Conservation (phyloP, 1,140 invertebrate species). For the Lepidostoma basale region DNA sequence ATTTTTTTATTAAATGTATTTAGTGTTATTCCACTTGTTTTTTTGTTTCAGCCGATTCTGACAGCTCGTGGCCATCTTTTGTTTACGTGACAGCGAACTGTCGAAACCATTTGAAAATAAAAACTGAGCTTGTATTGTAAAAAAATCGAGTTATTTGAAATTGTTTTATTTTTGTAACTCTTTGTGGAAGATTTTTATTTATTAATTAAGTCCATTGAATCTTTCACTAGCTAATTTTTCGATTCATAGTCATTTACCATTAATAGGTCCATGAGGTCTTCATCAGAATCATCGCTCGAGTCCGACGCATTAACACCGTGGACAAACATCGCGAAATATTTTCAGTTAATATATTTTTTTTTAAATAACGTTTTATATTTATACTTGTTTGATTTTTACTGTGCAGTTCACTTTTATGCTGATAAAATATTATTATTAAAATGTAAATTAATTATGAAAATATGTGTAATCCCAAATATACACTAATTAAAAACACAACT, state of each 20-base stretch:
- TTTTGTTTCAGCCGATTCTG: too few species aligned
- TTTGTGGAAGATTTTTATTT: background rate
- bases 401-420: too few species aligned
- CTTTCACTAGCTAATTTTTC: background rate
- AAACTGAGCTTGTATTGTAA: background rate
- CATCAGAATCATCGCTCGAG: slow-evolving; percentile 40
- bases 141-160: background rate
- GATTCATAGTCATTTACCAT: too few species aligned
- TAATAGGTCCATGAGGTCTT: slow-evolving; percentile 39
- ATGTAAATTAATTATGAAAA: background rate
- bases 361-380: background rate
- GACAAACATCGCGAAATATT: slow-evolving; percentile 32
- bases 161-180: background rate
- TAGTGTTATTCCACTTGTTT: too few species aligned
- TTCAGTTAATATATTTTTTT: background rate
- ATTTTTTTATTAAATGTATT: background rate
- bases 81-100: background rate
- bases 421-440: background rate
- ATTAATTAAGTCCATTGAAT: background rate
- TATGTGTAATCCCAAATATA: background rate
- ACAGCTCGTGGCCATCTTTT: too few species aligned
- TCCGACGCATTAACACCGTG: slow-evolving; percentile 30
- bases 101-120: background rate
- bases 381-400: background rate
- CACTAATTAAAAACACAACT: background rate